Evolutionary conservation across 2,888 invertebrate genomes (phyloP), one percentile per base, ranked within the genome.

Genomic region (Tricholauxania praeusta): DNA sequence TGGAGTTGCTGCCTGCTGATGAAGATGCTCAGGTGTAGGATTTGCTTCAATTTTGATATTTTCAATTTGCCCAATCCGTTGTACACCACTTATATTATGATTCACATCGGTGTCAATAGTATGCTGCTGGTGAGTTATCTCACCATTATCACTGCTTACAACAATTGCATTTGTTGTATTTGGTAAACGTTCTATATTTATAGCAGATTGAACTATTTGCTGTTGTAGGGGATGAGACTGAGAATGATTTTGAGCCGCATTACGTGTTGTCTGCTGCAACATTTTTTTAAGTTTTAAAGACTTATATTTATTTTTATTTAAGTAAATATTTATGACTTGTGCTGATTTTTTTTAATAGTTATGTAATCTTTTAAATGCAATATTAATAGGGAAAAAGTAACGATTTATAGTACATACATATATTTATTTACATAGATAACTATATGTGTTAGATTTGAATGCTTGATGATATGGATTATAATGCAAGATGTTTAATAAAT

Each of bases 141-240:
- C 7, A 39, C 22, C n/a, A 53, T 62, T 53, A 39, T 22, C 47
- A 52, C 49, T 53, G 63, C 57, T 53, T n/a, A 47, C 14, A 57
- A 51, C 39, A 12, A 59, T 73, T 73, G 69, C 69, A 52, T 69
- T 73, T 73, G 62, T 53, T 64, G 69, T 48, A 69, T 69, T 73
- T 69, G 72, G 64, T 63, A 73, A 39, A 32, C 57, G 19, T 15
- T n/a, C 22, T 12, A 57, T 28, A 69, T 59, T 69, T 55, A 55
- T 57, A 8, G 60, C 17, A 17, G 68, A 48, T 48, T 57, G 59
- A 57, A 69, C 62, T 47, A 62, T 51, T 60, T 32, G 66, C 19
- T 39, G 71, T 22, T 55, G 66, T 39, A 59, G 39, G 65, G 55
- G 64, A 49, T 81, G 82, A 48, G 80, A 82, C 49, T 67, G 72